phyloP scores from a whole-genome alignment of 2,797 vertebrate genomes.

The Tinamus major region DNA sequence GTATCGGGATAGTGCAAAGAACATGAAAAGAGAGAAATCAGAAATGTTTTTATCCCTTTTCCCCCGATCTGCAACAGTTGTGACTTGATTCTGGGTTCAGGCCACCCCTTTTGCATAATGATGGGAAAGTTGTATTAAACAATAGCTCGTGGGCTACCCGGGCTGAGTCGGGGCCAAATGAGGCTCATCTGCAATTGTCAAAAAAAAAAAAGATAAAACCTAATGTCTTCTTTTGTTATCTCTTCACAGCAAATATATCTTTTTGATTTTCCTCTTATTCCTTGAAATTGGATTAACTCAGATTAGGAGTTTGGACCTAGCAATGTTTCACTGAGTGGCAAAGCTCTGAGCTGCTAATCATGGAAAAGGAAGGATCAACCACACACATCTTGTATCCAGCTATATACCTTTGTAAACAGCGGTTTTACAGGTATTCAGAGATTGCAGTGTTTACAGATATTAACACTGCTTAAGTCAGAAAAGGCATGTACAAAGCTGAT shows the following conservation, averaged over 20 bases:
- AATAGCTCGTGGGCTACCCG: neutral
- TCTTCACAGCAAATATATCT: neutral
- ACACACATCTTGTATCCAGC: neutral
- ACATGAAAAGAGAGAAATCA: neutral
- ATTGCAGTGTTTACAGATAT: fast-evolving
- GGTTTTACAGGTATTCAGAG: neutral
- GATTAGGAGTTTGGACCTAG: neutral
- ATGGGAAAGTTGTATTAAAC: neutral
- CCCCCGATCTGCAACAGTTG: neutral
- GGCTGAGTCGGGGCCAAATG: fast-evolving
- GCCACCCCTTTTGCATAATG: neutral
- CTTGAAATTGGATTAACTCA: neutral
- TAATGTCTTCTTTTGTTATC: neutral
- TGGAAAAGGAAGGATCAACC: neutral
- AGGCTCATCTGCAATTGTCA: fast-evolving
- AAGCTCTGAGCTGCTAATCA: neutral
- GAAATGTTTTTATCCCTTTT: neutral
- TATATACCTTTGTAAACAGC: neutral
- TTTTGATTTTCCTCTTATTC: neutral
- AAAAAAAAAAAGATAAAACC: neutral
- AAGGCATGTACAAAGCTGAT: neutral
- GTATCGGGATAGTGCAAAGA: neutral
- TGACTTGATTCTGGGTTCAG: neutral
- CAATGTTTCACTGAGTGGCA: neutral
- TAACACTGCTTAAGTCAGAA: neutral